Percentiles rank a stretch among this genome's conserved stretches.
phyloP scores from a whole-genome alignment of 2,888 invertebrate genomes.

The Melikaiella ostensackeni region DNA sequence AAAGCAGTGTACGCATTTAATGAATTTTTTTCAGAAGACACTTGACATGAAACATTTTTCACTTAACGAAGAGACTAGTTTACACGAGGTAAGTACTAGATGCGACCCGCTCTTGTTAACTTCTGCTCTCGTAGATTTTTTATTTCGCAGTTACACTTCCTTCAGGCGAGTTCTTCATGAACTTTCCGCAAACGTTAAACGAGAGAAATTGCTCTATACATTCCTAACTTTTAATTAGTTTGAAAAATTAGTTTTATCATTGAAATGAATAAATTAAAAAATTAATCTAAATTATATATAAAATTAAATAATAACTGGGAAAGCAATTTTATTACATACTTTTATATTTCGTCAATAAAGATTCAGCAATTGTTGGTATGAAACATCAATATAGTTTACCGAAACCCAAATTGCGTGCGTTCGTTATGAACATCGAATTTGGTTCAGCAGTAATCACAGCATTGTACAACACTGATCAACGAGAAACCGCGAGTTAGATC shows the following conservation, averaged over 20 bases:
- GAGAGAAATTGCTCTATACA: not conserved
- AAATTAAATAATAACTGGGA: no score
- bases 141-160: not conserved
- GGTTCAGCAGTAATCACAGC: constrained; percentile 17
- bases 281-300: no score
- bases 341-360: not conserved
- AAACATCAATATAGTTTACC: not conserved
- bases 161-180: not conserved
- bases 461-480: constrained; percentile 24
- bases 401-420: constrained; percentile 15
- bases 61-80: constrained; percentile 27
- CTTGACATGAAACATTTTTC: constrained; percentile 16
- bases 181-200: constrained; percentile 18
- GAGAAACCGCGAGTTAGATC: constrained; percentile 23
- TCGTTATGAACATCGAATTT: constrained; percentile 25
- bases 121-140: constrained; percentile 2
- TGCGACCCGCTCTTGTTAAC: not conserved
- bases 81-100: constrained; percentile 19
- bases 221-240: not conserved
- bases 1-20: constrained; percentile 1
- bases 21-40: constrained; percentile 13
- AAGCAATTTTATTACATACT: no score
- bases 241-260: no score
- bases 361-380: not conserved
- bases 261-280: no score